Evolutionary conservation across 2,888 invertebrate species (phyloP).

Genomic region (Cristatella mucedo): DNA sequence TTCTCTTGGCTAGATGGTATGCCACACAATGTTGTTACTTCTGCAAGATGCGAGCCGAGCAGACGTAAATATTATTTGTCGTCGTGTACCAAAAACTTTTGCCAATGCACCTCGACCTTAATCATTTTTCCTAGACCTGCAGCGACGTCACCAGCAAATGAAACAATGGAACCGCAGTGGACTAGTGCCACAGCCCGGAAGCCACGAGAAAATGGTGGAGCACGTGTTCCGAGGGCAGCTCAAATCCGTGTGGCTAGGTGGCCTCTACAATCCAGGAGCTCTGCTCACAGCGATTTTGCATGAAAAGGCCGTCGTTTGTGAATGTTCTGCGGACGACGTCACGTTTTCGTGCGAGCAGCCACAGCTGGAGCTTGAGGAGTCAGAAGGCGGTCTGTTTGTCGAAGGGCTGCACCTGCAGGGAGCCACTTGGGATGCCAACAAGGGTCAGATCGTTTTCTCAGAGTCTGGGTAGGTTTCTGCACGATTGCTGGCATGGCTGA

Average conservation of each 20-base stretch:
- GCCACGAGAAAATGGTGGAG: conserved; percentile 7
- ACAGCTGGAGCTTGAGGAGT: conserved; percentile 18
- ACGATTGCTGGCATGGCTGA: no score
- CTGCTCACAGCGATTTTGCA: conserved; percentile 26
- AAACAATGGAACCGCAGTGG: conserved; percentile 25
- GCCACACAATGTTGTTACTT: background rate
- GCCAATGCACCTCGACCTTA: no score
- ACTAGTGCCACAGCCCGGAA: conserved; percentile 25
- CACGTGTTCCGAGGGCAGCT: conserved; percentile 23
- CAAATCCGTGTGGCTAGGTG: conserved; percentile 30
- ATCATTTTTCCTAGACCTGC: conserved; percentile 19
- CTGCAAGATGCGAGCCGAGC: background rate
- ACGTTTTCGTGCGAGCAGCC: conserved; percentile 17
- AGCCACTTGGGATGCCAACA: conserved; percentile 25
- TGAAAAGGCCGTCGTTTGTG: conserved; percentile 28
- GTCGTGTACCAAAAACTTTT: no score
- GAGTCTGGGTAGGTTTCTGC: no score
- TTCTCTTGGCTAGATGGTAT: conserved; percentile 30
- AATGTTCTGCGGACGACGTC: conserved; percentile 25
- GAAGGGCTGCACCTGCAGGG: conserved; percentile 24
- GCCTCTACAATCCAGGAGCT: conserved; percentile 31
- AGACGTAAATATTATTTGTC: no score
- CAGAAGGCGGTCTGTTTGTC: conserved; percentile 26
- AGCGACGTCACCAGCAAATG: conserved; percentile 25
- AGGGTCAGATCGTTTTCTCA: conserved; percentile 11